Conservation (phyloP, 2,888 invertebrate species). For the Lasioglossum villosulum region DNA sequence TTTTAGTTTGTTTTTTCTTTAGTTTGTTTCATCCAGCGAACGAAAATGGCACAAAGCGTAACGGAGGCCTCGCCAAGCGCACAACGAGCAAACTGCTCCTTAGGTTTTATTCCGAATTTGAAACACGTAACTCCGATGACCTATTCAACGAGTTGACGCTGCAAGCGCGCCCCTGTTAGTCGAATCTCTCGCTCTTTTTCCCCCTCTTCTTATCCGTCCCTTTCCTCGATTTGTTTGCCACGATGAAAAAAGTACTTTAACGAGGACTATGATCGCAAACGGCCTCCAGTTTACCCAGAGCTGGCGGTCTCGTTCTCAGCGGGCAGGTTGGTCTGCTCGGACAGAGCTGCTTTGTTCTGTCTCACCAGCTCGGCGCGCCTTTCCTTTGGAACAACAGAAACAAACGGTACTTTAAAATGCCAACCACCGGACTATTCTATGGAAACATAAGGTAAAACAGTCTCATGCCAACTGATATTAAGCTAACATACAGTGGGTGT, state of each 20-base stretch:
- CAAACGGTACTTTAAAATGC: constrained; percentile 3
- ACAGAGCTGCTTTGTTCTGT: constrained; percentile 92
- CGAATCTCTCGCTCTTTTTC: constrained; percentile 38
- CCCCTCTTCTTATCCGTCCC: constrained; percentile 17
- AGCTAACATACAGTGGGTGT: too few relatives aligned
- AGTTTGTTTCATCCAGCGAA: constrained; percentile 52
- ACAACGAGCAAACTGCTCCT: constrained; percentile 44
- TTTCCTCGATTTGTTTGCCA: constrained; percentile 50
- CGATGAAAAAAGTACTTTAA: constrained; percentile 53
- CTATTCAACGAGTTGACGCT: constrained; percentile 49
- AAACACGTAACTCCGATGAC: constrained; percentile 59
- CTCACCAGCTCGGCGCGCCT: constrained; percentile 96
- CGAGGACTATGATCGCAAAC: constrained; percentile 55
- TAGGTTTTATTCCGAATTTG: constrained; percentile 48
- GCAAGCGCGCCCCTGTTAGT: constrained; percentile 58
- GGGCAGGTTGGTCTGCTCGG: constrained; percentile 79
- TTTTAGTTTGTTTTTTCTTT: constrained; percentile 27
- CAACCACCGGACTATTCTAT: constrained; percentile 13
- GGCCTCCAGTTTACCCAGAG: constrained; percentile 86
- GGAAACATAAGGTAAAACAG: constrained; percentile 26
- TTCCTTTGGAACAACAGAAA: constrained; percentile 88
- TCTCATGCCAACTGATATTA: constrained; percentile 59
- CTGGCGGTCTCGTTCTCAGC: constrained; percentile 87
- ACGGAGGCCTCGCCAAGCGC: constrained; percentile 57
- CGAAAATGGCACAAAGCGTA: constrained; percentile 77